These are phyloP conservation scores for Alentia gelatinosa DNA, from an alignment of 2,888 invertebrate genomes.

Conservation along the genomic window DNA sequence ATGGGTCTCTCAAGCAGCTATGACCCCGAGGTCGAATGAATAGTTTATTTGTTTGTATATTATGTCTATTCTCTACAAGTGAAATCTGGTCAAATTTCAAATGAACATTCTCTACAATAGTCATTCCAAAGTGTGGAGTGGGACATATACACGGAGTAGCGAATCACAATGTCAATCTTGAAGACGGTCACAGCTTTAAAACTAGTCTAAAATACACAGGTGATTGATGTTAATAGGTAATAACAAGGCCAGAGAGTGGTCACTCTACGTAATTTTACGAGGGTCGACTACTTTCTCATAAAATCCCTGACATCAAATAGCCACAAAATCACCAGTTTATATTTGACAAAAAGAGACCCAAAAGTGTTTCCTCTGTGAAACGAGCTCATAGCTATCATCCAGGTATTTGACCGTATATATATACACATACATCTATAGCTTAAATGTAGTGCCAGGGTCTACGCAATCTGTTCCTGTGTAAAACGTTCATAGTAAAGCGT, in stretches of 20 bases:
- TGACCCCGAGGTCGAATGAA: neutral
- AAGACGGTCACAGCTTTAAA: constrained; percentile 1
- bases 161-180: no score
- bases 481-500: no score
- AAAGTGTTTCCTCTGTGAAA: no score
- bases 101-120: constrained; percentile 41
- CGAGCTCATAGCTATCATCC: no score
- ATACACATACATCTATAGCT: no score
- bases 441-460: neutral
- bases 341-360: neutral
- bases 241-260: neutral
- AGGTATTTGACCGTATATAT: neutral
- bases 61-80: neutral
- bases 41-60: constrained; percentile 8
- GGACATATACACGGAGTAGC: neutral
- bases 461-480: neutral
- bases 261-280: neutral
- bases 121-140: constrained; percentile 21
- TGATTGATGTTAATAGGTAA: neutral
- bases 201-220: neutral
- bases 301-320: neutral
- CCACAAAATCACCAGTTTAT: neutral
- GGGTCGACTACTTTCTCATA: neutral
- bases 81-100: neutral
- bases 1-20: neutral